Conservation (phyloP, 1,140 invertebrate genomes). For the Hyles euphorbiae region DNA sequence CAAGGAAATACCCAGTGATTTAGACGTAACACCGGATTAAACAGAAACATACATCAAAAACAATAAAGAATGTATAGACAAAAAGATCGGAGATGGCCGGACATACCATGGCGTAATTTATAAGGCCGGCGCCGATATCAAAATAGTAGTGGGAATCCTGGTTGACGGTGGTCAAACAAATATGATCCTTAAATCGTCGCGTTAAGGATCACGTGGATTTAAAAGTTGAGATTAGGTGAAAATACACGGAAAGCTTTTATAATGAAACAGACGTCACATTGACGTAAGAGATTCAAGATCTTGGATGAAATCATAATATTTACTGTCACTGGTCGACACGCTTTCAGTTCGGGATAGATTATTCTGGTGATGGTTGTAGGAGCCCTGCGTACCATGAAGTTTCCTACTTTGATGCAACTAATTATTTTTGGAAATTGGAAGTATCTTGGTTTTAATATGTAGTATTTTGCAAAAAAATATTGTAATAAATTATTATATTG, state of each 20-base stretch:
- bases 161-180: conserved; percentile 30
- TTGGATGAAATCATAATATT: conserved; percentile 68
- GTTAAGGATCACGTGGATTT: conserved; percentile 36
- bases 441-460: no score
- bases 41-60: conserved; percentile 47
- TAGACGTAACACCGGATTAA: conserved; percentile 42
- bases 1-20: conserved; percentile 25
- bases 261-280: conserved; percentile 72
- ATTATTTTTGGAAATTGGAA: no score
- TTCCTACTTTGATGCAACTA: no score
- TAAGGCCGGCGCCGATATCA: conserved; percentile 56
- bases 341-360: conserved; percentile 58
- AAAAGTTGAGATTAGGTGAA: conserved; percentile 38
- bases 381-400: no score
- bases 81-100: conserved; percentile 63
- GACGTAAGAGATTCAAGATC: conserved; percentile 68
- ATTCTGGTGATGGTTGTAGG: conserved; percentile 12
- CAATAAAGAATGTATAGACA: conserved; percentile 47
- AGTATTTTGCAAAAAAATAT: no score
- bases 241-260: conserved; percentile 47
- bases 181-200: conserved; percentile 36
- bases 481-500: no score
- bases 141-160: conserved; percentile 52
- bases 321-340: conserved; percentile 55
- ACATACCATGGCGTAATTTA: conserved; percentile 67